Conservation (phyloP, 2,113 vertebrate species). For the Montifringilla adamsi region DNA sequence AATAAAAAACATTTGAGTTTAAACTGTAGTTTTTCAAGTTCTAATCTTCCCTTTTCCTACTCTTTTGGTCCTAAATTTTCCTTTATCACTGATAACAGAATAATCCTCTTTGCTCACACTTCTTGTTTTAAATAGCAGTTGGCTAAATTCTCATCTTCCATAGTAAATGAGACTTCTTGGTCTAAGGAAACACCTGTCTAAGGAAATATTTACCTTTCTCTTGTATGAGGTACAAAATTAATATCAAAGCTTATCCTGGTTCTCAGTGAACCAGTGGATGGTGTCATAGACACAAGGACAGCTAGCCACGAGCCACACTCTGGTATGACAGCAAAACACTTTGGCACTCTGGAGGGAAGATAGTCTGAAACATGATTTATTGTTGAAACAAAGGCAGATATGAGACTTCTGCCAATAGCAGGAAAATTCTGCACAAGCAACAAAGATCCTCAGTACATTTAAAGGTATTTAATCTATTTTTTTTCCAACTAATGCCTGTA, state of each 20-base stretch:
- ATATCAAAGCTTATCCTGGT: background rate
- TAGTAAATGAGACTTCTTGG: constrained; percentile 16
- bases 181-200: background rate
- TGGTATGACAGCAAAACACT: background rate
- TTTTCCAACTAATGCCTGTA: background rate
- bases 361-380: background rate
- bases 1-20: background rate
- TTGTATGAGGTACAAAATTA: background rate
- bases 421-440: background rate
- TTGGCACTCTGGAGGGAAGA: background rate
- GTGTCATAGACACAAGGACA: background rate
- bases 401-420: background rate
- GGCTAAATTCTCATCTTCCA: background rate
- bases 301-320: background rate
- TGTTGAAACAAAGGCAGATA: background rate
- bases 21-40: background rate
- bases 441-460: background rate
- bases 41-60: background rate
- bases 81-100: background rate
- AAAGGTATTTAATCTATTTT: background rate
- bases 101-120: background rate
- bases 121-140: background rate
- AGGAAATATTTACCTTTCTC: constrained; percentile 29
- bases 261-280: background rate
- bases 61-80: background rate